A percentile compares a stretch with the other conserved stretches of the same genome.
phyloP scores from a whole-genome alignment of 2,113 vertebrate genomes.

The Sterna hirundo region DNA sequence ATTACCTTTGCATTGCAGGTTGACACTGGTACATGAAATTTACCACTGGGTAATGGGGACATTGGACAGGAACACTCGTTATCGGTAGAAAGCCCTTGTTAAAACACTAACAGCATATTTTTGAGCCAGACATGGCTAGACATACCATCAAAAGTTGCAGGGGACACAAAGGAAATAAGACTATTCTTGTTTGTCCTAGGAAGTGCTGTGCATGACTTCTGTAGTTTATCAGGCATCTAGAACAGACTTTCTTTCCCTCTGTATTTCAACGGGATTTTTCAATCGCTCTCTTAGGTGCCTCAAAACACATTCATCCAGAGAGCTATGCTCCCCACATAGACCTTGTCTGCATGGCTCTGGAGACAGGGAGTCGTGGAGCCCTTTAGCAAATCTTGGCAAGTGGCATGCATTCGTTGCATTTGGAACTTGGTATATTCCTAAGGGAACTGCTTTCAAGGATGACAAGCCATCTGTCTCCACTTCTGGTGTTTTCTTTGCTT shows the following conservation, averaged over 20 bases:
- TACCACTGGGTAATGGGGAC: background rate
- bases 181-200: background rate
- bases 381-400: background rate
- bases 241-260: background rate
- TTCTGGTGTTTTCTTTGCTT: conserved; percentile 27
- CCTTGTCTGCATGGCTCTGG: background rate
- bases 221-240: background rate
- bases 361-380: background rate
- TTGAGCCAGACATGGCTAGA: background rate
- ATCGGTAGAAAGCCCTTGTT: background rate
- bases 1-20: background rate
- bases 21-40: background rate
- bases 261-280: background rate
- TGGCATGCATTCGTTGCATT: background rate
- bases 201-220: background rate
- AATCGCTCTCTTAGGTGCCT: background rate
- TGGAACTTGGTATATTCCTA: background rate
- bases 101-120: background rate
- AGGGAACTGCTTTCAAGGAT: background rate
- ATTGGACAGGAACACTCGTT: background rate
- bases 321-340: background rate
- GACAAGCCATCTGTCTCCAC: conserved; percentile 36
- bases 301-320: background rate
- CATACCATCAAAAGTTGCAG: background rate
- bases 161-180: background rate